These are phyloP conservation scores for Panonychus citri DNA, from an alignment of 1,140 invertebrate genomes.

Conservation along the genomic window DNA sequence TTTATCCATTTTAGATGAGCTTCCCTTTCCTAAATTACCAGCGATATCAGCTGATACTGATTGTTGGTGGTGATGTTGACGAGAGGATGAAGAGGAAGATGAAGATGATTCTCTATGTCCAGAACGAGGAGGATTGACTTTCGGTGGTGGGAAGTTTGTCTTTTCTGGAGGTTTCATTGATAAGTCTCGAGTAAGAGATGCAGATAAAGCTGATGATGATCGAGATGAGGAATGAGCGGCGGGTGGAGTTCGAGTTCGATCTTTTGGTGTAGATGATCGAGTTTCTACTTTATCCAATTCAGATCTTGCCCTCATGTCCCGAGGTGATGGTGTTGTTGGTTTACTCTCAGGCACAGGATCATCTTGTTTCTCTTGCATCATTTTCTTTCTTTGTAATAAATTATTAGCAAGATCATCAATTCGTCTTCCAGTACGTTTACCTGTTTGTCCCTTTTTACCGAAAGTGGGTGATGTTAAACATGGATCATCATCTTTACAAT, in stretches of 20 bases:
- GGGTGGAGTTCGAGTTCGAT: neutral
- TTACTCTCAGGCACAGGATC: neutral
- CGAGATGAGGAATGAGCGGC: slow-evolving; percentile 2
- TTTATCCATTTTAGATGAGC: neutral
- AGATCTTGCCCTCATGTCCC: neutral
- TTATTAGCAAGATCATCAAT: slow-evolving; percentile 18
- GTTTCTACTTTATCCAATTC: neutral
- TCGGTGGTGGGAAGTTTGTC: neutral
- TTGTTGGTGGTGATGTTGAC: neutral
- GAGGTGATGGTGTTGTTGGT: neutral
- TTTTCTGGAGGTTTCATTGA: neutral
- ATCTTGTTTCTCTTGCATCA: slow-evolving; percentile 10
- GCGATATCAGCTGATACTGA: neutral
- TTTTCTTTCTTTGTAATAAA: slow-evolving; percentile 16
- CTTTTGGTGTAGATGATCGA: neutral
- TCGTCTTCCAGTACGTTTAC: slow-evolving; percentile 12
- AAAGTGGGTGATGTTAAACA: neutral
- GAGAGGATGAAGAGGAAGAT: neutral
- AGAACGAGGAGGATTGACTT: neutral
- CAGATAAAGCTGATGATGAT: neutral
- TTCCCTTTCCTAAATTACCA: neutral
- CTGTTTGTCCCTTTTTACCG: neutral
- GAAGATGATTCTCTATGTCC: neutral
- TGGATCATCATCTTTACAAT: neutral
- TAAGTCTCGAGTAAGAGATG: neutral